Conservation (phyloP, 2,797 vertebrate genomes). For the Hoplostethus mediterraneus region DNA sequence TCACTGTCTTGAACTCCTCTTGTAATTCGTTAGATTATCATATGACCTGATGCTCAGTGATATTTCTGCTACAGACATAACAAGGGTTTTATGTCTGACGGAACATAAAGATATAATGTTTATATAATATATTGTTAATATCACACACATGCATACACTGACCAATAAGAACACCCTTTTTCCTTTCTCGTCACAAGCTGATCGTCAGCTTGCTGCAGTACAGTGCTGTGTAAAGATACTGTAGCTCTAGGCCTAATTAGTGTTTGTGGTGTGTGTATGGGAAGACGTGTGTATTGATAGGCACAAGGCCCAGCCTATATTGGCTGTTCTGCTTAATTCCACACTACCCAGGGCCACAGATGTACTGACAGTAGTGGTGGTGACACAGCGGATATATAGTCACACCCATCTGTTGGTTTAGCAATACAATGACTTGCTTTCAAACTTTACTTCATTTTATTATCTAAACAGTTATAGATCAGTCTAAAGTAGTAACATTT, state of each 20-base stretch:
- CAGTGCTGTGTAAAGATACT: background rate
- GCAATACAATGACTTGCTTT: conserved; percentile 57
- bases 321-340: conserved; percentile 59
- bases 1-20: background rate
- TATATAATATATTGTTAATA: no score
- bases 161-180: background rate
- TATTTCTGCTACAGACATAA: no score
- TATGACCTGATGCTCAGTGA: background rate
- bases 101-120: no score
- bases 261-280: conserved; percentile 13
- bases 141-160: no score
- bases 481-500: background rate
- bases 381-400: conserved; percentile 53
- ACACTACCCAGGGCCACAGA: conserved; percentile 59
- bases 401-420: conserved; percentile 70
- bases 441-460: conserved; percentile 9
- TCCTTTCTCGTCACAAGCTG: background rate
- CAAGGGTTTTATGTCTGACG: no score
- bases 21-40: background rate
- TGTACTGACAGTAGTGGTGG: conserved; percentile 58
- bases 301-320: conserved; percentile 55
- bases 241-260: background rate
- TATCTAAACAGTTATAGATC: background rate
- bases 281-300: conserved; percentile 34
- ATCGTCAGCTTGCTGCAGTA: background rate